Percentiles rank a stretch among this genome's conserved stretches.
Evolutionary conservation across 2,888 invertebrate genomes (phyloP).

Genomic region (Glaucopsyche alexis): DNA sequence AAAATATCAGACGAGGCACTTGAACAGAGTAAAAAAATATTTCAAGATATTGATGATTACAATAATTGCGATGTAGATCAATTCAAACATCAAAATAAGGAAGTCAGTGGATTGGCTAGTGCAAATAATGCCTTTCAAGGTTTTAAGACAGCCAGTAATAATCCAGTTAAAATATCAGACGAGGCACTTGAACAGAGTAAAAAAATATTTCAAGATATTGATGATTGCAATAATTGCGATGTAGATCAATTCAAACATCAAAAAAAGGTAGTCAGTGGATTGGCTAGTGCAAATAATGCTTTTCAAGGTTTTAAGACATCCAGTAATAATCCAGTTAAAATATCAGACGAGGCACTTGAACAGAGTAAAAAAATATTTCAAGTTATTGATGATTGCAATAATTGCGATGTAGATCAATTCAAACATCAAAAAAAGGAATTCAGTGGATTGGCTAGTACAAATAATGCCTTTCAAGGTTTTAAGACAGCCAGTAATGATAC

Average conservation of each 20-base stretch:
- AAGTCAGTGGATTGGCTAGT: not conserved
- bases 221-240: too few relatives aligned
- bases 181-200: too few relatives aligned
- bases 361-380: not conserved
- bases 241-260: too few relatives aligned
- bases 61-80: too few relatives aligned
- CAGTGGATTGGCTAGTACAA: not conserved
- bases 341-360: slow-evolving; percentile 49
- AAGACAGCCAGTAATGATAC: slow-evolving; percentile 56
- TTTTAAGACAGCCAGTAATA: too few relatives aligned
- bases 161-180: too few relatives aligned
- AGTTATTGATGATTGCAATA: not conserved
- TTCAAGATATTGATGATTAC: too few relatives aligned
- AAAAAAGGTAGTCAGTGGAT: not conserved
- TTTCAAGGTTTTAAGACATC: slow-evolving; percentile 48
- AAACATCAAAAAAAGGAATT: not conserved
- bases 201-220: too few relatives aligned
- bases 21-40: too few relatives aligned
- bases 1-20: too few relatives aligned
- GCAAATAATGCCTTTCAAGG: not conserved
- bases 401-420: not conserved
- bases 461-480: slow-evolving; percentile 44
- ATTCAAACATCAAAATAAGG: too few relatives aligned
- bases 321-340: slow-evolving; percentile 46
- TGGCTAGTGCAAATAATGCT: not conserved